These are phyloP conservation scores for Chymomyza fuscimana DNA, from an alignment of 2,888 invertebrate genomes.

Conservation along the genomic window DNA sequence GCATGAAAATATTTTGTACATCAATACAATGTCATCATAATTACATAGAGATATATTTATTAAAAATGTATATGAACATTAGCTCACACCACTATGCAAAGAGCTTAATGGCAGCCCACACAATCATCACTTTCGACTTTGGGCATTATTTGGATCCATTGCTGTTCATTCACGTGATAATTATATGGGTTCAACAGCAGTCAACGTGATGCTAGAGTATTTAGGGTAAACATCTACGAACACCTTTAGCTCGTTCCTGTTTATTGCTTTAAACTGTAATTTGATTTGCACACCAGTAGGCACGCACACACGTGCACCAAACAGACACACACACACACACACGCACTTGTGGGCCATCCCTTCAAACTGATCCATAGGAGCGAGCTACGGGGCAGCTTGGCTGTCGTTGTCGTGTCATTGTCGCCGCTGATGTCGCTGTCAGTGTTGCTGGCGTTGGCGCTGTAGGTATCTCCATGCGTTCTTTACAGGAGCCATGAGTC, in stretches of 20 bases:
- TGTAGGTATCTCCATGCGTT: neutral
- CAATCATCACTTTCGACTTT: slow-evolving; percentile 5
- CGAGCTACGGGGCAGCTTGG: neutral
- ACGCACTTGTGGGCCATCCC: neutral
- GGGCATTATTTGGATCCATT: neutral
- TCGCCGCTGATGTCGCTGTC: neutral
- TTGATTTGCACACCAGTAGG: slow-evolving; percentile 24
- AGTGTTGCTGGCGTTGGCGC: neutral
- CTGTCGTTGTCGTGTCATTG: neutral
- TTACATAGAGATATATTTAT: neutral
- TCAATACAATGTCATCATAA: no score
- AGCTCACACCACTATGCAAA: neutral
- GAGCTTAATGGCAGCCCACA: neutral
- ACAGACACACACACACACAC: neutral
- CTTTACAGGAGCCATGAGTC: neutral
- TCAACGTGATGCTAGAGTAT: slow-evolving; percentile 21
- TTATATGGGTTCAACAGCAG: slow-evolving; percentile 67
- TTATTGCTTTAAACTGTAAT: slow-evolving; percentile 40
- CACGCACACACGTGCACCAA: slow-evolving; percentile 7
- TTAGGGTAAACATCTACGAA: neutral
- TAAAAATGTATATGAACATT: neutral
- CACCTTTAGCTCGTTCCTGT: neutral
- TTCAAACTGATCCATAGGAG: neutral
- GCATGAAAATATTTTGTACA: no score
- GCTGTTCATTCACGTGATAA: slow-evolving; percentile 47